These are phyloP conservation scores for Lasaia peninsularis DNA, from an alignment of 1,140 invertebrate species.

Conservation along the genomic window DNA sequence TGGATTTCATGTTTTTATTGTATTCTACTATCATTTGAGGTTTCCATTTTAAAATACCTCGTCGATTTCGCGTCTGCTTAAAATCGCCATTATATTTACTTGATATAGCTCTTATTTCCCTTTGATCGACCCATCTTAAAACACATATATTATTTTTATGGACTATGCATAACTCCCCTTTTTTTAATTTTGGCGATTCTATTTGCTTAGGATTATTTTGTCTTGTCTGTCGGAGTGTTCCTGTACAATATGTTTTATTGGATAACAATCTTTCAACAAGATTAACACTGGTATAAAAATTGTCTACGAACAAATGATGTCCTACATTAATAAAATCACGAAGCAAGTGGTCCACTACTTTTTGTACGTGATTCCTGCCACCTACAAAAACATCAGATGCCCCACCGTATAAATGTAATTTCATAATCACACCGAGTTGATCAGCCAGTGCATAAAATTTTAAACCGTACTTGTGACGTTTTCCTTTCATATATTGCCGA, in stretches of 20 bases:
- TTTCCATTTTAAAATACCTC: slow-evolving; percentile 17
- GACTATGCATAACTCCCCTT: slow-evolving; percentile 22
- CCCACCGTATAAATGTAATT: slow-evolving; percentile 29
- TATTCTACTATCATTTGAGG: slow-evolving; percentile 23
- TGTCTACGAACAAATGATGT: slow-evolving; percentile 25
- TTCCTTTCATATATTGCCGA: slow-evolving; percentile 43
- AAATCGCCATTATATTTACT: slow-evolving; percentile 26
- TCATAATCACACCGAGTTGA: slow-evolving; percentile 19
- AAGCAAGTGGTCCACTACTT: slow-evolving; percentile 21
- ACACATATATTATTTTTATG: slow-evolving; percentile 26
- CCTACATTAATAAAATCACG: slow-evolving; percentile 23
- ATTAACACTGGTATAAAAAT: slow-evolving; percentile 26
- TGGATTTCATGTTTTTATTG: slow-evolving; percentile 30
- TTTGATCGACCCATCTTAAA: slow-evolving; percentile 20
- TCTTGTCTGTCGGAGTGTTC: slow-evolving; percentile 18
- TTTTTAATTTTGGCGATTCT: slow-evolving; percentile 20
- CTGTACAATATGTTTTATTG: slow-evolving; percentile 25
- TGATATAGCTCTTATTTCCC: slow-evolving; percentile 19
- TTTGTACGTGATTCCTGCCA: slow-evolving; percentile 26
- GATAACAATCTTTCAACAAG: slow-evolving; percentile 20
- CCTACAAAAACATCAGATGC: slow-evolving; percentile 20
- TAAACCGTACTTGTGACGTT: slow-evolving; percentile 31
- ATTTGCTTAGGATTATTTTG: slow-evolving; percentile 21
- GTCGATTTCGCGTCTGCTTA: slow-evolving; percentile 19
- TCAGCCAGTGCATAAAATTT: slow-evolving; percentile 30